Conservation (phyloP, 2,797 vertebrate genomes). For the Protonibea diacanthus region DNA sequence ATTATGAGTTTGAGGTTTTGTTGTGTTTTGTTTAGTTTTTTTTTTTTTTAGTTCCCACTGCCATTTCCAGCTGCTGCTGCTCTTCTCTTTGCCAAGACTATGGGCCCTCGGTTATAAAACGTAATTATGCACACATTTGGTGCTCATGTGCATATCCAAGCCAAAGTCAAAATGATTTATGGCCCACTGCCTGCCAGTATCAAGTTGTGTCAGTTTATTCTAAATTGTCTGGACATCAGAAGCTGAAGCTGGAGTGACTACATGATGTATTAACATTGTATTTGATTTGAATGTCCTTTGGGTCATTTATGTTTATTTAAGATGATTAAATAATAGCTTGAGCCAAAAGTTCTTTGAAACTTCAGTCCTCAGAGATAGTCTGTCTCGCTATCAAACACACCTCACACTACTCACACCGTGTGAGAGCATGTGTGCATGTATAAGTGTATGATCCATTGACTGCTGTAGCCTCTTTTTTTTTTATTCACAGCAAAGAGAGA, state of each 20-base stretch:
- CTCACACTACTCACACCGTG: not conserved
- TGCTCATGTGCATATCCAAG: slow-evolving; percentile 10
- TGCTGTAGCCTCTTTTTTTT: slow-evolving; percentile 16
- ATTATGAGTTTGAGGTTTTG: not conserved
- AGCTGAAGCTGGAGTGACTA: not conserved
- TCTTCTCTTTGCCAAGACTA: slow-evolving; percentile 14
- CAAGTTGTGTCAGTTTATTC: slow-evolving; percentile 5
- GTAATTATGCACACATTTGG: slow-evolving; percentile 19
- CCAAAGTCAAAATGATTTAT: slow-evolving; percentile 37
- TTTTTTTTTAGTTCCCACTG: not conserved
- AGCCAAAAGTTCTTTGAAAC: not conserved
- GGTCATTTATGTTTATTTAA: slow-evolving; percentile 3
- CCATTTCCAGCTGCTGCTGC: slow-evolving; percentile 8
- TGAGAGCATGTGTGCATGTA: not conserved
- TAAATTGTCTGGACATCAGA: slow-evolving; percentile 17
- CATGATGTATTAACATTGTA: slow-evolving; percentile 18
- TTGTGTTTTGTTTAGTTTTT: slow-evolving; percentile 3
- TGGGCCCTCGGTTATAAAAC: slow-evolving; percentile 3
- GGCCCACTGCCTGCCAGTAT: not conserved
- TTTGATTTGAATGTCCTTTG: slow-evolving; percentile 20
- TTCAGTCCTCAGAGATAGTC: not conserved
- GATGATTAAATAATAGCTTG: slow-evolving; percentile 6
- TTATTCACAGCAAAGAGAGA: slow-evolving; percentile 16
- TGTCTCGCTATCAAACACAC: not conserved
- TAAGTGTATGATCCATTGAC: slow-evolving; percentile 14